Percentiles rank a stretch among this genome's conserved stretches.
These are phyloP conservation scores for Alentia gelatinosa DNA, from an alignment of 2,888 invertebrate species.

Conservation along the genomic window DNA sequence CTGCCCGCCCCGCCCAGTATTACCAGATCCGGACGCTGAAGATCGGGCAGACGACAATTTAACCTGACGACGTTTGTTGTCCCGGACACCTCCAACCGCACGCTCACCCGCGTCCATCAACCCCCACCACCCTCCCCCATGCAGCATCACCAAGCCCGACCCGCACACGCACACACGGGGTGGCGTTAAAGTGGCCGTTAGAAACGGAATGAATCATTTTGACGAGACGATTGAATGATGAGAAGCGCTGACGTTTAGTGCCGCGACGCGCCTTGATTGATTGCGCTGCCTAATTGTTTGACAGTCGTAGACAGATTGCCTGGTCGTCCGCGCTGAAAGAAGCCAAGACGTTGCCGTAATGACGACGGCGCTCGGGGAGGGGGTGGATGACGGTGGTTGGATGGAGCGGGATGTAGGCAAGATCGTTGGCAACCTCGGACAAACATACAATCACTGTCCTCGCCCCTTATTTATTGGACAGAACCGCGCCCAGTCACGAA, in stretches of 20 bases:
- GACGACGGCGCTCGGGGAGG: background rate
- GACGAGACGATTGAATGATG: conserved; percentile 47
- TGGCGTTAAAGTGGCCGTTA: conserved; percentile 26
- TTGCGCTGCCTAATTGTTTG: conserved; percentile 37
- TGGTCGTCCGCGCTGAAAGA: background rate
- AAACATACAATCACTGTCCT: conserved; percentile 22
- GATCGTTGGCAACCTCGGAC: conserved; percentile 1
- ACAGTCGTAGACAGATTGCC: conserved; percentile 43
- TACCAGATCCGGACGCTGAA: too few species aligned
- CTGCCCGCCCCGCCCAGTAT: background rate
- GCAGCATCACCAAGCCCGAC: too few species aligned
- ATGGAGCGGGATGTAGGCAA: too few species aligned
- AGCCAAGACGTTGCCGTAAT: background rate
- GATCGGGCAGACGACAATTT: too few species aligned
- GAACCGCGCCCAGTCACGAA: background rate
- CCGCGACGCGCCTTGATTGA: background rate
- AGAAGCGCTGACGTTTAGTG: conserved; percentile 15
- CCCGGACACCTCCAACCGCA: too few species aligned
- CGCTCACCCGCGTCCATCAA: too few species aligned
- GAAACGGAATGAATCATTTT: conserved; percentile 47
- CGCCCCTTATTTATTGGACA: conserved; percentile 9
- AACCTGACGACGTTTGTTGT: too few species aligned
- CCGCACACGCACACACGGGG: too few species aligned
- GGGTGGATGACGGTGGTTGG: too few species aligned
- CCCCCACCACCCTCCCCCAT: background rate